phyloP scores from a whole-genome alignment of 1,140 invertebrate genomes.

The Drosophila pseudoananassae region DNA sequence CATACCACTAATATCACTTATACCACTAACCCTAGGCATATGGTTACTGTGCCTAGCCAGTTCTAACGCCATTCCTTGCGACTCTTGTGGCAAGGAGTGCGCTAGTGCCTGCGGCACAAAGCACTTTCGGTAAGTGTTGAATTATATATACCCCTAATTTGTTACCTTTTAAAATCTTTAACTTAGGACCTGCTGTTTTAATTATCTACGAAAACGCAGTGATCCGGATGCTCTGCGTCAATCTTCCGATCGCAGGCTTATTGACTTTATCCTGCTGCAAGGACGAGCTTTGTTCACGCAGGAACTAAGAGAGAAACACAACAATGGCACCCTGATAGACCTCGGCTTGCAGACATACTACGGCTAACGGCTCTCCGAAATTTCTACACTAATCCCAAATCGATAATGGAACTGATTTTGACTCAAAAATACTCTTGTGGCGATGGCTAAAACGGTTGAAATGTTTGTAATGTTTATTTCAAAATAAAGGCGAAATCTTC shows the following conservation, averaged over 20 bases:
- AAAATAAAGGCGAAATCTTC: conserved; percentile 55
- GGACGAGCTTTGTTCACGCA: conserved; percentile 72
- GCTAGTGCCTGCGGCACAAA: conserved; percentile 85
- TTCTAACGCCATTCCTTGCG: conserved; percentile 84
- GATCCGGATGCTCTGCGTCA: conserved; percentile 70
- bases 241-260: conserved; percentile 72
- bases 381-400: neutral
- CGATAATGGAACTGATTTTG: conserved; percentile 15
- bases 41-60: conserved; percentile 53
- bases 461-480: conserved; percentile 74
- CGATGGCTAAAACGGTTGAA: conserved; percentile 15
- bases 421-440: conserved; percentile 17
- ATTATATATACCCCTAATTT: too few relatives aligned
- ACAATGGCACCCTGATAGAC: conserved; percentile 67
- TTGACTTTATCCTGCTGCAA: conserved; percentile 78
- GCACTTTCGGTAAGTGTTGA: conserved; percentile 82
- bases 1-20: neutral
- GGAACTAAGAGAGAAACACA: conserved; percentile 53
- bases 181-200: conserved; percentile 77
- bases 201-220: conserved; percentile 78
- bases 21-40: conserved; percentile 31
- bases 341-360: conserved; percentile 70
- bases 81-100: conserved; percentile 86
- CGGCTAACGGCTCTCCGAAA: conserved; percentile 18
- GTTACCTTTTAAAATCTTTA: neutral